Conservation (phyloP, 2,888 invertebrate species). For the Ophion ventricosus region DNA sequence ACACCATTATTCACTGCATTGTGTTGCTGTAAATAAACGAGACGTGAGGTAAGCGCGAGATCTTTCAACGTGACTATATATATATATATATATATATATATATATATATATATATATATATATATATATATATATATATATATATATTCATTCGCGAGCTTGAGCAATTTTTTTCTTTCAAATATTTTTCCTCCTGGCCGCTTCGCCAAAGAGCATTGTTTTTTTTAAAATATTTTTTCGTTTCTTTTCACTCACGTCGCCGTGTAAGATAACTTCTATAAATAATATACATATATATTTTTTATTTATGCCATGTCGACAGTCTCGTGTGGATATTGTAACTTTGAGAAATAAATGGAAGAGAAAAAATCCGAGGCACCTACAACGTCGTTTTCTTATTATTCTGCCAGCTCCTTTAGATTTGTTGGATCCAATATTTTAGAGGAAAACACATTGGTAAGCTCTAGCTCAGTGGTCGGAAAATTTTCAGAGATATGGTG, state of each 20-base stretch:
- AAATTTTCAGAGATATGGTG: not conserved
- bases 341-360: conserved; percentile 71
- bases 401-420: too few relatives aligned
- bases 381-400: not conserved
- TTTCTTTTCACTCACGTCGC: conserved; percentile 65
- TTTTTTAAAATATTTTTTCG: conserved; percentile 11
- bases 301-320: conserved; percentile 64
- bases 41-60: conserved; percentile 43
- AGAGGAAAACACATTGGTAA: not conserved
- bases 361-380: conserved; percentile 21
- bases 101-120: conserved; percentile 20
- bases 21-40: conserved; percentile 54
- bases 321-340: conserved; percentile 66
- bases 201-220: conserved; percentile 69
- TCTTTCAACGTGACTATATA: conserved; percentile 42
- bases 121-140: conserved; percentile 36
- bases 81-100: conserved; percentile 30
- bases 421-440: too few relatives aligned
- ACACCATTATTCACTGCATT: conserved; percentile 1
- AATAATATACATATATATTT: conserved; percentile 71
- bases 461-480: not conserved
- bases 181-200: conserved; percentile 46
- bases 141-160: conserved; percentile 20
- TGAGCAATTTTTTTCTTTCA: conserved; percentile 3
- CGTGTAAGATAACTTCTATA: conserved; percentile 75